A percentile compares a stretch with the other conserved stretches of the same genome.
Evolutionary conservation across 2,113 vertebrate species (phyloP).

Genomic region (Malurus melanocephalus): DNA sequence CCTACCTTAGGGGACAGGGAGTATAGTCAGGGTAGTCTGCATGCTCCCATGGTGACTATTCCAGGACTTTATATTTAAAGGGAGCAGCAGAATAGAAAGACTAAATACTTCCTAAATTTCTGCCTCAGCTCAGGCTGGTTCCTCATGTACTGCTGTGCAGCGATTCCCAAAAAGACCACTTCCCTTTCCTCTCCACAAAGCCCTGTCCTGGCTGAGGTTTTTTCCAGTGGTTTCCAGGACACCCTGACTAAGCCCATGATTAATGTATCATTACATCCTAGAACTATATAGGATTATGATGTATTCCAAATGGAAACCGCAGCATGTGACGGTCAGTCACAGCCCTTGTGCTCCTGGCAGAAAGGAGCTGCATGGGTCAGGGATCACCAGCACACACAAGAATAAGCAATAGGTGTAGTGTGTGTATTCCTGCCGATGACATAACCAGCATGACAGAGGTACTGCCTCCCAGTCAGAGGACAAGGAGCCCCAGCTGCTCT

Average conservation of each 20-base stretch:
- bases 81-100: background rate
- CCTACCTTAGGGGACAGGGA: background rate
- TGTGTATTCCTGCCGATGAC: background rate
- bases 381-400: background rate
- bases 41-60: background rate
- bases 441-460: background rate
- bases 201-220: background rate
- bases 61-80: background rate
- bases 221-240: background rate
- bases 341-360: background rate
- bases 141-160: background rate
- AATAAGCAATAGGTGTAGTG: background rate
- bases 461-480: background rate
- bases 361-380: background rate
- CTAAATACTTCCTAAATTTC: background rate
- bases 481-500: background rate
- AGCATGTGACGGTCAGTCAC: background rate
- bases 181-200: background rate
- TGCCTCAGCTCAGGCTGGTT: background rate
- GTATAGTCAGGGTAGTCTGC: background rate
- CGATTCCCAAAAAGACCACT: background rate
- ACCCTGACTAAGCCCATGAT: background rate
- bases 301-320: constrained; percentile 1
- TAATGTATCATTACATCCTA: background rate
- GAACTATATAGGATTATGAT: constrained; percentile 2